phyloP scores from a whole-genome alignment of 2,888 invertebrate species.

The Athalia circularis region DNA sequence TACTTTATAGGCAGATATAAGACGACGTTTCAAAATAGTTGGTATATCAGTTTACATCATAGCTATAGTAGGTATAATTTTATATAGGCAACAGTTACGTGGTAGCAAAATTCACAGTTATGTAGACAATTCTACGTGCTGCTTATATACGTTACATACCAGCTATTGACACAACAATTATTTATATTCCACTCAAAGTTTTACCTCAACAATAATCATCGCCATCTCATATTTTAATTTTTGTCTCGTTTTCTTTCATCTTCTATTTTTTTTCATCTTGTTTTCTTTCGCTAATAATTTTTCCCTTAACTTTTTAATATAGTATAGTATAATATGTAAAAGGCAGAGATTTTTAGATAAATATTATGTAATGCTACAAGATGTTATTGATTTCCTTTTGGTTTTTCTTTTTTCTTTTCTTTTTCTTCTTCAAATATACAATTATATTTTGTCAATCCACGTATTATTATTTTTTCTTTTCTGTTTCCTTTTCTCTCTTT shows the following conservation, averaged over 20 bases:
- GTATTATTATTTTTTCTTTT: neutral
- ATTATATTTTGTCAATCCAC: neutral
- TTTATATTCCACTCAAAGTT: constrained; percentile 23
- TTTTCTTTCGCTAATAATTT: neutral
- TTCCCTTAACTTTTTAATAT: constrained; percentile 2
- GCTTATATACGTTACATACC: constrained; percentile 42
- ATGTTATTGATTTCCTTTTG: neutral
- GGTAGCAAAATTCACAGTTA: constrained; percentile 45
- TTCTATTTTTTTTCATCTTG: neutral
- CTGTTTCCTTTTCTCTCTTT: neutral
- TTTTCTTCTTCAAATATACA: neutral
- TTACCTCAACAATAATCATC: neutral
- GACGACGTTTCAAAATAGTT: constrained; percentile 41
- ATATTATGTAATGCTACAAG: constrained; percentile 19
- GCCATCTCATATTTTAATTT: neutral
- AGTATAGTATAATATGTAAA: constrained; percentile 1
- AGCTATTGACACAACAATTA: constrained; percentile 38
- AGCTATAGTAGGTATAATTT: constrained; percentile 24
- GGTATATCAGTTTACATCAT: constrained; percentile 38
- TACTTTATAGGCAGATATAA: constrained; percentile 39
- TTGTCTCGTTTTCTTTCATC: neutral
- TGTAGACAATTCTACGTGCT: constrained; percentile 45
- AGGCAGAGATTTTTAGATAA: constrained; percentile 20
- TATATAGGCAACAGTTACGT: constrained; percentile 43
- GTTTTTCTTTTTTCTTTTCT: neutral